Conservation (phyloP, 2,113 vertebrate species). For the Cyanoramphus novaezelandiae region DNA sequence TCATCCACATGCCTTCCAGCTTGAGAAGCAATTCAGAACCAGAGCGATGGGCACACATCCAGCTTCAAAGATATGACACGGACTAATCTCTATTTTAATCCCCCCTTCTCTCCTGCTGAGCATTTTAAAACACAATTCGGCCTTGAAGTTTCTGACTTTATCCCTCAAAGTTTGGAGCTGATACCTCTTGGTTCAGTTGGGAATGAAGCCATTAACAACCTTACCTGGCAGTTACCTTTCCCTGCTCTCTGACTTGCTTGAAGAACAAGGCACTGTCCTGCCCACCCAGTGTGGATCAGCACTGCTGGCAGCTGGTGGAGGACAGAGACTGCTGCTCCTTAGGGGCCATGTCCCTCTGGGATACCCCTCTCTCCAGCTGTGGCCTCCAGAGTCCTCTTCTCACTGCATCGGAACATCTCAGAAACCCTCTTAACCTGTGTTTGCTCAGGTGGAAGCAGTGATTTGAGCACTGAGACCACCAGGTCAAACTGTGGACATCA, state of each 20-base stretch:
- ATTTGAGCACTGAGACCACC: neutral
- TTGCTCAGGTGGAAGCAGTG: neutral
- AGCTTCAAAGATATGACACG: neutral
- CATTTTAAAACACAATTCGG: neutral
- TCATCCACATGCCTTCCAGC: slow-evolving; percentile 9
- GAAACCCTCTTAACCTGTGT: neutral
- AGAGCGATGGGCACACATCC: neutral
- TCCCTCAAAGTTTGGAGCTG: neutral
- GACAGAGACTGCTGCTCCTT: neutral
- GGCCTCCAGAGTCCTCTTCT: neutral
- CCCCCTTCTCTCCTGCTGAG: neutral
- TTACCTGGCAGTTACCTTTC: neutral
- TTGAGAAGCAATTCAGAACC: slow-evolving; percentile 12
- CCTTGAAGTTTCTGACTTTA: neutral
- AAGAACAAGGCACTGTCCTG: neutral
- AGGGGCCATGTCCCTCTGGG: neutral
- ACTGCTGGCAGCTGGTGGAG: neutral
- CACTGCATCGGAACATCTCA: neutral
- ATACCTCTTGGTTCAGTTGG: neutral
- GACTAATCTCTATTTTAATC: slow-evolving; percentile 22
- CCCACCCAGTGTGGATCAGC: neutral
- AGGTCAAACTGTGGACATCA: neutral
- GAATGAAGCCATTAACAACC: neutral
- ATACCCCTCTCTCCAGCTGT: neutral
- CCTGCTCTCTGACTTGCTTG: neutral